Evolutionary conservation across 1,140 invertebrate genomes (phyloP), one percentile per base, ranked within the genome.

Genomic region (Drosophila baimaii): DNA sequence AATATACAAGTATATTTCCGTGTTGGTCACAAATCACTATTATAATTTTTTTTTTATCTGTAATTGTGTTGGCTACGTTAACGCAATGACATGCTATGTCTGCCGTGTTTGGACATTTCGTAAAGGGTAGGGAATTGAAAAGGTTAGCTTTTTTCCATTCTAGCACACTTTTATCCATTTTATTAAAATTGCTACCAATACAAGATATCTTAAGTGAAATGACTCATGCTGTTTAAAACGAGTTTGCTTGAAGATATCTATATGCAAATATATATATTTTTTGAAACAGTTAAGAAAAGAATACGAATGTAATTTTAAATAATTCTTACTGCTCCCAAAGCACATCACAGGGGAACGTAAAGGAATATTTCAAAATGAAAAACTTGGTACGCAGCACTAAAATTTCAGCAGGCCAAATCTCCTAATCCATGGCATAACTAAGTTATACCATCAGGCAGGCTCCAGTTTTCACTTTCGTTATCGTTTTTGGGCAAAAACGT

Each of bases 141-240:
- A 89, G 46, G 29, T 80, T 52, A 0, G 83, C 51, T 33, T 54
- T 89, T 58, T 88, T 83, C 84, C 84, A 88, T 47, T 88, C 84
- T 1, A 84, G 54, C 3, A 89, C 73, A 61, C 65, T 80, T 47
- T 68, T 69, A 39, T 61, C 66, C 41, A 61, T 59, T 57, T n/a
- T 73, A 35, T 10, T 55, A 9, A 31, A 27, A 25, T 19, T 9
- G 13, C 6, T 21, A 9, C 3, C 13, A 31, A 31, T 2, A 0
- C 6, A 2, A 37, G 7, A 5, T 33, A 9, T 31, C 5, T 52
- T 9, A 52, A 35, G 17, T 31, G 25, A 27, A 17, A 27, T 12
- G 17, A 13, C 19, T 7, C 2, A 12, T 19, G 3, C 6, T 13
- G 15, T n/a, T n/a, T 37, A n/a, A n/a, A n/a, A 37, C 9, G 12